Conservation (phyloP, 2,113 vertebrate genomes). For the Chroicocephalus ridibundus region DNA sequence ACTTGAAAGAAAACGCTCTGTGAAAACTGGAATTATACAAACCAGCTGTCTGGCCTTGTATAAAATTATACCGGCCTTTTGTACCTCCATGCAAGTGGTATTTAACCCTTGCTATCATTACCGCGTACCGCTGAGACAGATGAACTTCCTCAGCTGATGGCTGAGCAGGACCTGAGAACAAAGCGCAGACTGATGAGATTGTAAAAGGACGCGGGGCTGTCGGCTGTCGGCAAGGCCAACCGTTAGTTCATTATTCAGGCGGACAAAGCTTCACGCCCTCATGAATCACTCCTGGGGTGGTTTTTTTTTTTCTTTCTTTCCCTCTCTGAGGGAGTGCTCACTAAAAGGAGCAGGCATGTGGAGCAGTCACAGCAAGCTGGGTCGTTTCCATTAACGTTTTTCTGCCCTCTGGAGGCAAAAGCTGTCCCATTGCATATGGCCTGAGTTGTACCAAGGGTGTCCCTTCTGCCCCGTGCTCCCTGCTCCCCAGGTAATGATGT, state of each 20-base stretch:
- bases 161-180: slow-evolving; percentile 49
- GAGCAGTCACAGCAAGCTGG: neutral
- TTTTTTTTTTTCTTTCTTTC: neutral
- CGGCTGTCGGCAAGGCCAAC: slow-evolving; percentile 48
- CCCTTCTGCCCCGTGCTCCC: neutral
- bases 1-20: neutral
- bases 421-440: neutral
- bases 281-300: neutral
- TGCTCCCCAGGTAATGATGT: neutral
- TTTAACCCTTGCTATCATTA: slow-evolving; percentile 43
- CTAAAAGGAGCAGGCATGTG: neutral
- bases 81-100: slow-evolving; percentile 53
- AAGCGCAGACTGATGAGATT: slow-evolving; percentile 2
- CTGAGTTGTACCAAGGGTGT: neutral
- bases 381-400: neutral
- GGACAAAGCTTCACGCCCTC: slow-evolving; percentile 42
- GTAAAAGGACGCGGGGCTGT: slow-evolving; percentile 32
- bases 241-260: slow-evolving; percentile 55
- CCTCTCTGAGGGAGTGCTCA: neutral
- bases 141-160: slow-evolving; percentile 39
- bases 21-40: slow-evolving; percentile 21
- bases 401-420: slow-evolving; percentile 23
- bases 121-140: neutral
- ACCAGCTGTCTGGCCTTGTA: slow-evolving; percentile 51
- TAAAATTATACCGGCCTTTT: slow-evolving; percentile 49